Evolutionary conservation across 2,888 invertebrate genomes (phyloP).

Genomic region (Darwinula stevensoni): DNA sequence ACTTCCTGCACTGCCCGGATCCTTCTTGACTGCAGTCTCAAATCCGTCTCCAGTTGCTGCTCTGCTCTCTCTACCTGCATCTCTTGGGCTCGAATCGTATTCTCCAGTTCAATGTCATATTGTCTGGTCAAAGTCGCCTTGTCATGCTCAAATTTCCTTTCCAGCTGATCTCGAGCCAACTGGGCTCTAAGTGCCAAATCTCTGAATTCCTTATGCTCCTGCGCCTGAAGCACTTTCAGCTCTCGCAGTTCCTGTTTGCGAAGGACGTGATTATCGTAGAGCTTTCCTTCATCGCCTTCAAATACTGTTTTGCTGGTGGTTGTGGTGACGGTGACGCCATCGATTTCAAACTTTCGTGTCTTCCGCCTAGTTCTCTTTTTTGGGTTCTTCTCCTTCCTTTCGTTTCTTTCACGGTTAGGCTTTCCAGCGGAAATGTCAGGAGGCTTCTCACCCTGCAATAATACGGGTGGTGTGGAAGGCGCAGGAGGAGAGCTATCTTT

Average conservation of each 20-base stretch:
- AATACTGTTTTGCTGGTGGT: constrained; percentile 57
- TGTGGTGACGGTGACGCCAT: constrained; percentile 86
- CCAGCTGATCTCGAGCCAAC: constrained; percentile 62
- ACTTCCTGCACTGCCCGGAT: constrained; percentile 79
- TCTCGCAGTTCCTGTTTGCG: constrained; percentile 80
- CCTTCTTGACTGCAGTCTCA: constrained; percentile 56
- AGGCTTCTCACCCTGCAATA: too few species aligned
- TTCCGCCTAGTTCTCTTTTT: constrained; percentile 82
- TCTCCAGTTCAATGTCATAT: constrained; percentile 75
- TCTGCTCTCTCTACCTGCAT: constrained; percentile 78
- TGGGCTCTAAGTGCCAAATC: constrained; percentile 67
- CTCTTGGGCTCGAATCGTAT: constrained; percentile 57
- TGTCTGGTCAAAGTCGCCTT: constrained; percentile 42
- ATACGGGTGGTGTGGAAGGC: too few species aligned
- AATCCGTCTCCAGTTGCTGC: constrained; percentile 60
- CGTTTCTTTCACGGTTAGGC: too few species aligned
- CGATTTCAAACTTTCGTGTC: constrained; percentile 86
- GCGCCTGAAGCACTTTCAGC: constrained; percentile 87
- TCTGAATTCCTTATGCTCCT: constrained; percentile 93
- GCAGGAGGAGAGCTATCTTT: too few species aligned
- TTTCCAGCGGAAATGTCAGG: too few species aligned
- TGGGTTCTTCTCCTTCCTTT: too few species aligned
- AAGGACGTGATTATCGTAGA: constrained; percentile 57
- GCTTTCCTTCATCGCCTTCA: constrained; percentile 21
- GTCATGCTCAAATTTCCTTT: constrained; percentile 72